Base-by-base conservation (phyloP, 1,140 invertebrate species). In the Drosophila erecta region DNA sequence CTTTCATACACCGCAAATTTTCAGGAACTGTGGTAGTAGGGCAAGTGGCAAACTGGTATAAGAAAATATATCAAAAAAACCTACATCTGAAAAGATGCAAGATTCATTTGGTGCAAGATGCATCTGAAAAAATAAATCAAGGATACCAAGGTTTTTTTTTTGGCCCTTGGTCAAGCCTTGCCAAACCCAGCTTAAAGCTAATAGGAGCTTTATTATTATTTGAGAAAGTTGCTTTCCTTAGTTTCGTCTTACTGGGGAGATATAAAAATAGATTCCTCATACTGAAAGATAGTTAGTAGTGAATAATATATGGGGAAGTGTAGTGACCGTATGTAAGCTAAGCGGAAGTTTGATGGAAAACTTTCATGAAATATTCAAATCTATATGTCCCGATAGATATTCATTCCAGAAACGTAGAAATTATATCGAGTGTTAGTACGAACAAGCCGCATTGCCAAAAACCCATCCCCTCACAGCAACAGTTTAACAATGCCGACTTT, bases 401-500 rank as follows among this genome's bases (percentile, higher is more conserved):
- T 38, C 15, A 2, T 27, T n/a, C 24, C 12, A 8, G 30, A 20
- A 20, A 37, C 2, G 5, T 12, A 5, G 1, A 15, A 33, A 20
- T 24, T 24, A 5, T 17, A 62, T 65, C 64, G 43, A 37, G 43
- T 24, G 11, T 30, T 20, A 6, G 43, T 20, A 44, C 30, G 35
- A 69, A 35, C 46, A 17, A 14, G 4, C 4, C 7, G 65, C 49
- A 24, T 55, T 64, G 41, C 30, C 37, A 65, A 27, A 43, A 43
- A 54, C 33, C 61, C 51, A 53, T 20, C 56, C 76, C 49, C 47
- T 59, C 70, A 73, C 66, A 77, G 84, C 83, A 86, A 87, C 83
- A 87, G 83, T 76, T 77, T 64, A 76, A 90, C 72, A 84, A 89
- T 73, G 84, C 76, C 80, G 79, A 73, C 72, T 70, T 67, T 61